Conservation (phyloP, 1,140 invertebrate species). For the Neotoxoptera formosana region DNA sequence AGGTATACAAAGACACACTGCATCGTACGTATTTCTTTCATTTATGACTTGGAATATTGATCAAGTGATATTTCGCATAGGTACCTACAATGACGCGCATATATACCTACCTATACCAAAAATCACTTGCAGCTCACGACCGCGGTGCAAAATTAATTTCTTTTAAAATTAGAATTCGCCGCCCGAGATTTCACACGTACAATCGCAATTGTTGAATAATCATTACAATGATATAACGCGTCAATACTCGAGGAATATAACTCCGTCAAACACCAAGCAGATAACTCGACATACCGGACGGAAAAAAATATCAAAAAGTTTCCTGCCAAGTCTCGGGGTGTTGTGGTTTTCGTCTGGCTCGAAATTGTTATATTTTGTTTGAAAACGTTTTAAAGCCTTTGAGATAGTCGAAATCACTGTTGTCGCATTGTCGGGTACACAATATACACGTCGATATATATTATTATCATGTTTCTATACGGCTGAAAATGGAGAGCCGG, state of each 20-base stretch:
- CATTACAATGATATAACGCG: too few species aligned
- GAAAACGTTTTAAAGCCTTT: not conserved
- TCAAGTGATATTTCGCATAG: not conserved
- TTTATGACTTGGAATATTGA: slow-evolving; percentile 11
- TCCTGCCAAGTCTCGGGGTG: not conserved
- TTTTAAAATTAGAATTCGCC: not conserved
- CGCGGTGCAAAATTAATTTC: not conserved
- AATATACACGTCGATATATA: not conserved
- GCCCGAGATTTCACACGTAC: not conserved
- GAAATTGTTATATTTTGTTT: too few species aligned
- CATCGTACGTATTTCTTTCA: not conserved
- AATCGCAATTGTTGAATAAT: not conserved
- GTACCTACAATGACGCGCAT: not conserved
- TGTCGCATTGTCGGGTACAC: not conserved
- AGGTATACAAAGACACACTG: not conserved
- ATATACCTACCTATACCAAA: not conserved
- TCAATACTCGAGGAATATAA: not conserved
- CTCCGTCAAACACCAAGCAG: not conserved
- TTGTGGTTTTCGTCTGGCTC: not conserved
- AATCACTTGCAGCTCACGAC: not conserved
- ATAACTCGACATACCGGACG: not conserved
- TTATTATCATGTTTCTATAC: not conserved
- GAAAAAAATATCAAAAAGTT: not conserved
- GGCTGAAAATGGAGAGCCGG: not conserved
- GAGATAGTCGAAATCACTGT: not conserved